Evolutionary conservation across 2,113 vertebrate species (phyloP), one percentile per base, ranked within the genome.

Genomic region (Calonectris borealis): DNA sequence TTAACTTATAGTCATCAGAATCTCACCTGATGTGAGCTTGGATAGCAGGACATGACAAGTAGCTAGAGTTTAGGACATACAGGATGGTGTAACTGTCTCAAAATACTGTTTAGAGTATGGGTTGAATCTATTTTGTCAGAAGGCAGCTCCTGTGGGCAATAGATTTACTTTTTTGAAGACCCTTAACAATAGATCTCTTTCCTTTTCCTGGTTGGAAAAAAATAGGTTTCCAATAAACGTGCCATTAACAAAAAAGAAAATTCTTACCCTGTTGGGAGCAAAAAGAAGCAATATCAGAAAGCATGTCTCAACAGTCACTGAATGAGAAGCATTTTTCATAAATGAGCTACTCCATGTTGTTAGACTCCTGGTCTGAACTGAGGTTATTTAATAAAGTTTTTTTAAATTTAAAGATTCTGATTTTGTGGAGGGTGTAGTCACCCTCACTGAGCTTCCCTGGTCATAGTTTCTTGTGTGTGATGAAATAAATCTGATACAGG

Each of bases 201-300:
- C 32, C 2, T 70, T 68, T 71, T 48, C 5, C 8, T 49, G 21
- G 5, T 18, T 51, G 2, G 0, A 26, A 61, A 73, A n/a, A 32
- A 16, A 49, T 0, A 7, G 4, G 1, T 25, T 83, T 79, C 6
- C 2, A 68, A 26, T 31, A 64, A 93, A 34, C 7, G 24, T 51
- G 7, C 1, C 3, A 0, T 20, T 87, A 48, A 80, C 13, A 81
- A 57, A 49, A 49, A 38, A 48, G 5, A 38, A 48, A 57, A 64
- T n/a, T 52, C 32, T 51, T 34, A 61, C 2, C 1, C 3, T 52
- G 0, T 4, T 25, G 6, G 40, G 15, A 26, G 52, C 4, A 31
- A 44, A 91, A 76, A 66, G 55, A 51, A 76, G 6, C 10, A 62
- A 7, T 40, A 81, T 25, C 19, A 89, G 46, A 48, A 72, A 57